These are phyloP conservation scores for Danio aesculapii DNA, from an alignment of 2,797 vertebrate genomes.

Conservation along the genomic window DNA sequence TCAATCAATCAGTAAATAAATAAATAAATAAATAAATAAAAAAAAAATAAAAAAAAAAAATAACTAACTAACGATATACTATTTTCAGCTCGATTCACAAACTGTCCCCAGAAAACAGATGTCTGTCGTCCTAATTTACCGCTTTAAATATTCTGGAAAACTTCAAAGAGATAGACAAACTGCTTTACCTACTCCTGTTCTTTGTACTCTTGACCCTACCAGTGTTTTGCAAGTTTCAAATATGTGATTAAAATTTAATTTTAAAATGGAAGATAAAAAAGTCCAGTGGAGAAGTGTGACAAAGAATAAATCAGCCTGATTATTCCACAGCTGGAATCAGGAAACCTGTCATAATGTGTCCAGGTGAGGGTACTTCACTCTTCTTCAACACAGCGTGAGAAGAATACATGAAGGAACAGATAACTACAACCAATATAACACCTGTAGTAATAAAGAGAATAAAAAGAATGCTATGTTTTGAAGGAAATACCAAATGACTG, in stretches of 20 bases:
- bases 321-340: constrained; percentile 36
- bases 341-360: constrained; percentile 49
- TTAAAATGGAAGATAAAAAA: not conserved
- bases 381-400: constrained; percentile 41
- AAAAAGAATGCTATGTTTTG: constrained; percentile 59
- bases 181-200: not conserved
- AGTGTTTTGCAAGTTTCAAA: constrained; percentile 51
- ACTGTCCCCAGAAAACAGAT: not conserved
- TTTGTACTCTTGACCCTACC: not conserved
- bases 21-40: too few species aligned
- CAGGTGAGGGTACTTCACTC: constrained; percentile 42
- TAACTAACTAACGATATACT: too few species aligned
- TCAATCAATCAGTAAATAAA: too few species aligned
- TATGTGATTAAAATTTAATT: constrained; percentile 43
- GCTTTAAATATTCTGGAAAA: not conserved
- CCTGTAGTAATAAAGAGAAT: constrained; percentile 55
- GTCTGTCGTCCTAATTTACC: not conserved
- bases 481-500: constrained; percentile 66
- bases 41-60: too few species aligned
- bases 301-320: constrained; percentile 53
- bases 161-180: not conserved
- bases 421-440: not conserved
- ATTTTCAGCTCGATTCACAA: too few species aligned
- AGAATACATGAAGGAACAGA: not conserved
- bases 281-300: constrained; percentile 3